phyloP scores from a whole-genome alignment of 2,797 vertebrate genomes.

The Craterocephalus amniculus region DNA sequence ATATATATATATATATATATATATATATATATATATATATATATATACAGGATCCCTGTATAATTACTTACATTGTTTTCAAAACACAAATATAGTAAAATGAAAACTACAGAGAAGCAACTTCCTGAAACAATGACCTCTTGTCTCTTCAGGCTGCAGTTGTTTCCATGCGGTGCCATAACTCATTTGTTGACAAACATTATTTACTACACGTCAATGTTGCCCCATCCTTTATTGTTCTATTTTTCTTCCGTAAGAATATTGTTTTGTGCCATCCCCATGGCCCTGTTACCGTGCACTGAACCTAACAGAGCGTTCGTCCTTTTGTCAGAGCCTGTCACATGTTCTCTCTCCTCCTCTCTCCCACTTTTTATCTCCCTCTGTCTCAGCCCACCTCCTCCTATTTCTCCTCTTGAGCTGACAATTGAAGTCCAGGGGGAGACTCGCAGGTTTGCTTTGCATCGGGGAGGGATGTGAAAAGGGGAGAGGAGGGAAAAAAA shows the following conservation, averaged over 20 bases:
- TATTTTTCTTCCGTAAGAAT: slow-evolving; percentile 65
- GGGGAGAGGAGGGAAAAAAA: slow-evolving; percentile 56
- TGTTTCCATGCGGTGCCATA: slow-evolving; percentile 52
- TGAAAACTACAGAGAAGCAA: slow-evolving; percentile 24
- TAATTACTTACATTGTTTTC: slow-evolving; percentile 23
- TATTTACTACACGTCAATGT: slow-evolving; percentile 69
- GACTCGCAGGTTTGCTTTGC: slow-evolving; percentile 68
- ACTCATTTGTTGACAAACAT: slow-evolving; percentile 65
- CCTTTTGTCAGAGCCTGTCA: slow-evolving; percentile 83
- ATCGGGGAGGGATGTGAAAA: slow-evolving; percentile 67
- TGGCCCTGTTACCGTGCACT: slow-evolving; percentile 77
- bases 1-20: too few relatives aligned
- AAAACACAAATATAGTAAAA: slow-evolving; percentile 26
- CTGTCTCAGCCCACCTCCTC: slow-evolving; percentile 46
- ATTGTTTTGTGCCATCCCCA: slow-evolving; percentile 76
- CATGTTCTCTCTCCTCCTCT: slow-evolving; percentile 64
- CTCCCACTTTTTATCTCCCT: slow-evolving; percentile 23
- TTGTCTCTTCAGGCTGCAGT: slow-evolving; percentile 50
- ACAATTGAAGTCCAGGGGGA: slow-evolving; percentile 81
- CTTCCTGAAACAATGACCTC: slow-evolving; percentile 47
- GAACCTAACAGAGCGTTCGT: slow-evolving; percentile 78
- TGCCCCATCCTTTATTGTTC: slow-evolving; percentile 67
- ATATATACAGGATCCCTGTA: slow-evolving; percentile 31
- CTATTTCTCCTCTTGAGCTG: slow-evolving; percentile 70
- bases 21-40: too few relatives aligned